phyloP scores from a whole-genome alignment of 1,140 invertebrate genomes.

The Zaprionus ghesquierei region DNA sequence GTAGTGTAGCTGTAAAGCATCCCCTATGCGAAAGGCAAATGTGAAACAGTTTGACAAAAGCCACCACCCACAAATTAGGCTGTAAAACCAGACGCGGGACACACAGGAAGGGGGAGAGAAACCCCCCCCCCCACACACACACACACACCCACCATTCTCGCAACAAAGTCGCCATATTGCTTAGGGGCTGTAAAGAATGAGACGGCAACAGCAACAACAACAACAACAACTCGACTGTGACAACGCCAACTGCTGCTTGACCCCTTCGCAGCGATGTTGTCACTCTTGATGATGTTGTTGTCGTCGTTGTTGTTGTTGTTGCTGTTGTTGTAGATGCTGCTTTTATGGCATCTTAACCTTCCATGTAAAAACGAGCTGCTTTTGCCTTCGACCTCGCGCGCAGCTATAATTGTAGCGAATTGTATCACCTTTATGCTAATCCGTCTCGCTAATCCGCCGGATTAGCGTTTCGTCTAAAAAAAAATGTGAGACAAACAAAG shows the following conservation, averaged over 20 bases:
- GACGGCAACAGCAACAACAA: constrained; percentile 1
- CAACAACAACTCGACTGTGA: not conserved
- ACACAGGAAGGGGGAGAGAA: not conserved
- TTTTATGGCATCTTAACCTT: constrained; percentile 63
- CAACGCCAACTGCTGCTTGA: constrained; percentile 48
- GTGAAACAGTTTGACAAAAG: constrained; percentile 78
- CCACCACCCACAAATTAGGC: constrained; percentile 79
- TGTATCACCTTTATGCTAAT: constrained; percentile 77
- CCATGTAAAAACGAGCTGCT: constrained; percentile 60
- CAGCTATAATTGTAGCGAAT: constrained; percentile 63
- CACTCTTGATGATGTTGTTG: constrained; percentile 8
- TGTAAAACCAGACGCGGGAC: constrained; percentile 42
- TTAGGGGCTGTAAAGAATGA: constrained; percentile 7
- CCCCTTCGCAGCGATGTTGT: constrained; percentile 53
- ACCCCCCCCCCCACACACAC: not conserved
- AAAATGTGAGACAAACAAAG: constrained; percentile 63
- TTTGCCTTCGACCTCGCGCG: constrained; percentile 57
- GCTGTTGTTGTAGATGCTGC: constrained; percentile 1
- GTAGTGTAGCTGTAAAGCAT: constrained; percentile 51
- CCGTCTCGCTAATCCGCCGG: constrained; percentile 70
- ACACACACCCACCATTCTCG: not conserved
- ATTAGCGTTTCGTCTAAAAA: constrained; percentile 75
- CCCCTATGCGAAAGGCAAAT: constrained; percentile 52
- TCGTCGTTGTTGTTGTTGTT: constrained; percentile 6
- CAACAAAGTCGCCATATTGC: constrained; percentile 36